A percentile compares a stretch with the other conserved stretches of the same genome.
Evolutionary conservation across 2,888 invertebrate genomes (phyloP).

Genomic region (Ennomos erosarius): DNA sequence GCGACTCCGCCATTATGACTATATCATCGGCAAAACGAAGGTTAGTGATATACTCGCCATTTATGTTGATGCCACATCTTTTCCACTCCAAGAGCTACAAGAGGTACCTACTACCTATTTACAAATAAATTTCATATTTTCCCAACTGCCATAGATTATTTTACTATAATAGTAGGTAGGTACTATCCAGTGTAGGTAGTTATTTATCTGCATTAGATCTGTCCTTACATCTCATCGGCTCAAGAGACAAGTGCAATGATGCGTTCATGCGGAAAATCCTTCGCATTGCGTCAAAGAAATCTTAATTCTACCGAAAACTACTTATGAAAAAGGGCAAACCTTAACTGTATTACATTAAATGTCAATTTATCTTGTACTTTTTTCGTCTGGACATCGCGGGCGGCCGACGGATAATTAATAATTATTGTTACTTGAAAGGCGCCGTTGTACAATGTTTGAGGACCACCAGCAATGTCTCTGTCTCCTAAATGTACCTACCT

Average conservation of each 20-base stretch:
- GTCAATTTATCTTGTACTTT: conserved; percentile 7
- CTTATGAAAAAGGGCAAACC: background rate
- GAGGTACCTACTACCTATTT: no score
- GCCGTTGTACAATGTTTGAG: conserved; percentile 15
- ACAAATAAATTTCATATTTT: no score
- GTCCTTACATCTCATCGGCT: background rate
- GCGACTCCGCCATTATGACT: no score
- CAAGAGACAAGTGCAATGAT: conserved; percentile 12
- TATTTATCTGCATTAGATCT: no score
- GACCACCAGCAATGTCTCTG: conserved; percentile 20
- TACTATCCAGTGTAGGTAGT: no score
- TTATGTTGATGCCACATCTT: no score
- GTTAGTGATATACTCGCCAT: no score
- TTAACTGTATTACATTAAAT: background rate
- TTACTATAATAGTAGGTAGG: no score
- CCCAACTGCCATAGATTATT: no score
- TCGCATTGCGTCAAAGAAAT: conserved; percentile 36
- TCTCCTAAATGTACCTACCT: background rate
- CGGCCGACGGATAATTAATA: conserved; percentile 3
- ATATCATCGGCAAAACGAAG: no score
- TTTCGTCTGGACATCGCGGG: conserved; percentile 6
- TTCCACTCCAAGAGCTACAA: no score
- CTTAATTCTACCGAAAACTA: background rate
- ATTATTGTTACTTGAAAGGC: no score
- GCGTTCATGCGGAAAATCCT: conserved; percentile 33